Base-by-base conservation (phyloP, 1,140 invertebrate genomes). In the Ericerus pela region DNA sequence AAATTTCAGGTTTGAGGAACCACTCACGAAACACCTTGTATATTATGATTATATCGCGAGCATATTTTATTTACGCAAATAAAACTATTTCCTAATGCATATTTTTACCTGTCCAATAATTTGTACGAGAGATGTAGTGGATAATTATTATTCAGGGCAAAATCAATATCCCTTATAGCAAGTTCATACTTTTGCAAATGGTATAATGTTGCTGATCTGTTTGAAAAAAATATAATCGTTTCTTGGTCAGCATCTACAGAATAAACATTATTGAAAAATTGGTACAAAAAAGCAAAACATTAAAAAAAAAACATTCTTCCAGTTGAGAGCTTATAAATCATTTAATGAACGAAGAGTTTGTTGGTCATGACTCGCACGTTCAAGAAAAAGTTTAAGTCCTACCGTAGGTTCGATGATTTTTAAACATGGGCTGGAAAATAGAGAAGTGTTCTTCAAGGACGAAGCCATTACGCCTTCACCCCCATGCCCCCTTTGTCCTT, bases 171-270 rank as follows among this genome's bases (percentile, higher is more conserved):
- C 4, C 70, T 65, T 11, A 88, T 62, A 0, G 81, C 74, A 24
- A 77, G 70, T 62, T 81, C 70, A 67, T 79, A 82, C 56, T 79
- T 74, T 51, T 82, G 73, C 65, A 91, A 65, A 66, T 92, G 86
- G 65, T 84, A 89, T 6, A 91, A 72, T 0, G 84, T 80, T 1
- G 90, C 90, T 12, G 90, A 94, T 54, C 91, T 77, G 69, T 95
- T 96, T 2, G 85, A 88, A 59, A 85, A 75, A 2, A 84, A 74
- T 36, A 92, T 76, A 0, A 85, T 75, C 1, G 88, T 63, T 43
- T 88, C 79, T 64, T 65, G 28, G 58, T 28, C 53, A 27, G 24
- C 29, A 47, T 29, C 58, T 56, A 38, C 2, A 43, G 0, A 33
- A 22, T 30, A 10, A 30, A 26, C 29, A 27, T 27, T 12, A n/a